Percentiles rank a stretch among this genome's conserved stretches.
Conservation (phyloP, 2,888 invertebrate genomes). For the Platycheirus albimanus region DNA sequence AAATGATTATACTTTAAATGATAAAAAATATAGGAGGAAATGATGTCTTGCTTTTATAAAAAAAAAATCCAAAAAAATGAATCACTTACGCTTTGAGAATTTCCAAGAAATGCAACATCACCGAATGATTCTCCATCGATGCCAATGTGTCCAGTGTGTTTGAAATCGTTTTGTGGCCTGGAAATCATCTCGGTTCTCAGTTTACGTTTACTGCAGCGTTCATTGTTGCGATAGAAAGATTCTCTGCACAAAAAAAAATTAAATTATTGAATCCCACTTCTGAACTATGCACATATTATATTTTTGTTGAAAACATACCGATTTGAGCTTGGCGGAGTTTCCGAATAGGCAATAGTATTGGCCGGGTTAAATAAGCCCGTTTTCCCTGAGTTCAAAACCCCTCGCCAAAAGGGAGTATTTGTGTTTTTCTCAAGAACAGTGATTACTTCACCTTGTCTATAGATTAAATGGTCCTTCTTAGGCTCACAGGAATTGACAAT, state of each 20-base stretch:
- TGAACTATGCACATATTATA: too few relatives aligned
- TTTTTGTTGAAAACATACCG: constrained; percentile 70
- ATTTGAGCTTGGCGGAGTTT: constrained; percentile 83
- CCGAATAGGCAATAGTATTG: constrained; percentile 93
- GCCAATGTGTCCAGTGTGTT: constrained; percentile 98
- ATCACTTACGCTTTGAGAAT: constrained; percentile 81
- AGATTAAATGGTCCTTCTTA: constrained; percentile 90
- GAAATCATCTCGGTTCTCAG: constrained; percentile 97
- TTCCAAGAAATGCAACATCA: constrained; percentile 88
- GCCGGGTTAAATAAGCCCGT: constrained; percentile 96
- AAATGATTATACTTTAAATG: constrained; percentile 87
- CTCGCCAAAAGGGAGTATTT: constrained; percentile 92
- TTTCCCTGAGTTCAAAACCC: constrained; percentile 93
- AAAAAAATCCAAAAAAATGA: constrained; percentile 1
- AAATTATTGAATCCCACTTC: neutral
- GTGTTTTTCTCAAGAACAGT: constrained; percentile 94
- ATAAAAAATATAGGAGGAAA: constrained; percentile 1
- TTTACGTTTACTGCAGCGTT: constrained; percentile 86
- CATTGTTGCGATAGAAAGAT: constrained; percentile 85
- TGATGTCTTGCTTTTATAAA: constrained; percentile 8
- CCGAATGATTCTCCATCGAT: constrained; percentile 98
- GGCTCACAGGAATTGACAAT: constrained; percentile 84
- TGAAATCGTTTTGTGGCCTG: constrained; percentile 97
- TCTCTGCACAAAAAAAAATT: constrained; percentile 81
- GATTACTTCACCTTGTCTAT: constrained; percentile 94